These are phyloP conservation scores for Venusia cambrica DNA, from an alignment of 2,888 invertebrate species.

Conservation along the genomic window DNA sequence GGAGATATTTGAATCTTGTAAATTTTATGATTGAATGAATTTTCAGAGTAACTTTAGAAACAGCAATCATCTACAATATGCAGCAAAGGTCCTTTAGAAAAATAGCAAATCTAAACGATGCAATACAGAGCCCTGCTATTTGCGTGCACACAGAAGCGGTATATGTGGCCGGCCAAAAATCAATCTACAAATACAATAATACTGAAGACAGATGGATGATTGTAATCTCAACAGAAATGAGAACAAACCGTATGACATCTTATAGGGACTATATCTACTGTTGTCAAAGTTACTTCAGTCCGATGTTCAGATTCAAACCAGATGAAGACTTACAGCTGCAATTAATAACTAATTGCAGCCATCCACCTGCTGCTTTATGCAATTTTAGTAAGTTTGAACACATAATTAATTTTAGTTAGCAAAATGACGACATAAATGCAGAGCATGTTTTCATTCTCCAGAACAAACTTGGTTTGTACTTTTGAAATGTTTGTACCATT, in stretches of 20 bases:
- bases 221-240: slow-evolving; percentile 43
- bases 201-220: slow-evolving; percentile 42
- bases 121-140: slow-evolving; percentile 60
- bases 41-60: slow-evolving; percentile 60
- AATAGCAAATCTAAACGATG: slow-evolving; percentile 56
- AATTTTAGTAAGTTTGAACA: slow-evolving; percentile 48
- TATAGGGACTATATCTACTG: slow-evolving; percentile 59
- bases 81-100: slow-evolving; percentile 47
- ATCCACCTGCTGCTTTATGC: slow-evolving; percentile 53
- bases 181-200: slow-evolving; percentile 55
- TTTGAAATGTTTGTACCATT: too few species aligned
- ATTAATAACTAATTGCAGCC: slow-evolving; percentile 42
- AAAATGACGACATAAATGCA: too few species aligned
- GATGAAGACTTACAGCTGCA: slow-evolving; percentile 43
- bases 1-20: too few species aligned
- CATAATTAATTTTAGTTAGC: background rate
- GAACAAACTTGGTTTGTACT: too few species aligned
- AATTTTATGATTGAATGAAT: slow-evolving; percentile 9
- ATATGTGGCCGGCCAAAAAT: slow-evolving; percentile 54
- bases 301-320: slow-evolving; percentile 57
- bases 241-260: slow-evolving; percentile 50
- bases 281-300: slow-evolving; percentile 56
- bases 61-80: slow-evolving; percentile 55
- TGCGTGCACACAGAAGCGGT: slow-evolving; percentile 52
- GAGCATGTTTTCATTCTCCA: too few species aligned